These are phyloP conservation scores for Engraulis encrasicolus DNA, from an alignment of 2,113 vertebrate genomes.

Conservation along the genomic window DNA sequence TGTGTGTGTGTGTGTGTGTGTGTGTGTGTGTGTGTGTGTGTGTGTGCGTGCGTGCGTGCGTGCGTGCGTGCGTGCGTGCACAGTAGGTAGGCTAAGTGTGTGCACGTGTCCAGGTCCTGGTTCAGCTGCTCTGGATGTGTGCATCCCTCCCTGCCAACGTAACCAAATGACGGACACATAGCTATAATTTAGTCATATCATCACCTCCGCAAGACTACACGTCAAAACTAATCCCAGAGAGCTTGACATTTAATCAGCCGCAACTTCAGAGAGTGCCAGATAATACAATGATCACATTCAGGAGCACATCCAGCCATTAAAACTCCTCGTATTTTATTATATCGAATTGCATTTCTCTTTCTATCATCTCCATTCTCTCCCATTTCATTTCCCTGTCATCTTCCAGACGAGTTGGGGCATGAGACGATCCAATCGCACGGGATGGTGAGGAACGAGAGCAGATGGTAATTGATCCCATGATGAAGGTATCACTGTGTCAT, in stretches of 20 bases:
- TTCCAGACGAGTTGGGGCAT: too few species aligned
- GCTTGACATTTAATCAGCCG: background rate
- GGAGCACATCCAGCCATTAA: slow-evolving; percentile 29
- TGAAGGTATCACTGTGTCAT: too few species aligned
- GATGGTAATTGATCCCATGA: too few species aligned
- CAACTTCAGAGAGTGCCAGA: background rate
- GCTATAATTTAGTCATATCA: background rate
- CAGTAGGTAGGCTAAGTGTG: too few species aligned
- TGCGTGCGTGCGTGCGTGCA: too few species aligned
- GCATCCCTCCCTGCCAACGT: background rate
- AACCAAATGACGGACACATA: background rate
- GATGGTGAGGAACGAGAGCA: too few species aligned
- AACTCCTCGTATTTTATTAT: slow-evolving; percentile 27
- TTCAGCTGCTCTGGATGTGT: too few species aligned
- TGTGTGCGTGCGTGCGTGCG: too few species aligned
- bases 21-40: too few species aligned
- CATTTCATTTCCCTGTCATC: background rate
- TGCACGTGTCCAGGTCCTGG: too few species aligned
- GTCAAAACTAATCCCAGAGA: background rate
- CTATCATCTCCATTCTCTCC: background rate
- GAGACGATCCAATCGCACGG: too few species aligned
- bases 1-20: too few species aligned
- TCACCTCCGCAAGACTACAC: background rate
- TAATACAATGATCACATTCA: background rate
- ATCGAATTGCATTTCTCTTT: slow-evolving; percentile 46